Evolutionary conservation across 2,797 vertebrate species (phyloP), one percentile per base, ranked within the genome.

Genomic region (Anguilla pacifica): DNA sequence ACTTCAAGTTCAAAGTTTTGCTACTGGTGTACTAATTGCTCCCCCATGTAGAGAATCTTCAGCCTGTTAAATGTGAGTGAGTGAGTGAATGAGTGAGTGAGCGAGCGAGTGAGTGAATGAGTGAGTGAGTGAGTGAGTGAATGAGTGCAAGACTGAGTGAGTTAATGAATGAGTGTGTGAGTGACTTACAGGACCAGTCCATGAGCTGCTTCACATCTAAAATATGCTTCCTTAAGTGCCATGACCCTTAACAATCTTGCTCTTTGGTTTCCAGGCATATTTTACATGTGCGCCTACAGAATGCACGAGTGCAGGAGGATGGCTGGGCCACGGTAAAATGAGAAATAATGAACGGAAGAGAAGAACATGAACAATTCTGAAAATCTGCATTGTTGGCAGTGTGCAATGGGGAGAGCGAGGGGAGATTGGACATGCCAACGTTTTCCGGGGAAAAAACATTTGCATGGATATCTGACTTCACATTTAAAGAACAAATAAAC

Each of bases 271-370:
- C 43, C 94, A 97, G 97, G 97, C 82, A 97, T 97, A 90, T 97
- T 98, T 93, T 98, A 97, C 95, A 97, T 97, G 94, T 98, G 97
- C 70, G 97, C 97, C 89, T 97, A 97, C 92, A 96, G 96, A 91
- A 97, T 97, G 96, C 96, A 96, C 31, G 96, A 97, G 89, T 96
- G 96, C 89, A 95, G 96, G 84, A 96, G 96, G 92, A 94, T 95
- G 85, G 93, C 94, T 2, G 92, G 94, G 10, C 94, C 95, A 39
- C 96, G 95, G 91, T 97, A 95, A 89, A 93, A 49, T 72, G 61
- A 88, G 64, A 43, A 35, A 51, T 17, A 83, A 59, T 64, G 28
- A 35, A 53, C 49, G 87, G 39, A 86, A 55, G 89, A 64, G 61
- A 91, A 70, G 49, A 83, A 49, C 55, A 49, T 61, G 51, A 49